Conservation (phyloP, 2,797 vertebrate species). For the Sebastes glaucus region DNA sequence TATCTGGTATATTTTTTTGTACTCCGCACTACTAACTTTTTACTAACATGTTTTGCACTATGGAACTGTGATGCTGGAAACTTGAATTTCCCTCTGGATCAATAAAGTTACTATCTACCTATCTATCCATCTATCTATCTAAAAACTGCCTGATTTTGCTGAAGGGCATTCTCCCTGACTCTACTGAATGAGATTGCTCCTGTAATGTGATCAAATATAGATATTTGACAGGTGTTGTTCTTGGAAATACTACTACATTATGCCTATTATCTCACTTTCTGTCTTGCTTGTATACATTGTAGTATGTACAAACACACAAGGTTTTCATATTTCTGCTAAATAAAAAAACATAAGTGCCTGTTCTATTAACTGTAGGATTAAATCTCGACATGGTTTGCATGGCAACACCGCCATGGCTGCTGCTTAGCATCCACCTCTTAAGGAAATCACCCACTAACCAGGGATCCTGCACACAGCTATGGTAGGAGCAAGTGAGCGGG, state of each 20-base stretch:
- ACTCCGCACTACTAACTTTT: too few species aligned
- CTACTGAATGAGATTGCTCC: too few species aligned
- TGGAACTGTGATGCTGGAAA: too few species aligned
- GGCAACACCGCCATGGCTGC: not conserved
- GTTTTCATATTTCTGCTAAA: not conserved
- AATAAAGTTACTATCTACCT: too few species aligned
- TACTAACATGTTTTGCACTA: too few species aligned
- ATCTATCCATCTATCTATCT: too few species aligned
- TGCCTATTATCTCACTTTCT: too few species aligned
- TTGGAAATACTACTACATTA: too few species aligned
- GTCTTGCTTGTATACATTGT: too few species aligned
- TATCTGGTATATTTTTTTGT: too few species aligned
- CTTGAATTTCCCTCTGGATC: too few species aligned
- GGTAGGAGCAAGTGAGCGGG: constrained; percentile 76
- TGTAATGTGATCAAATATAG: not conserved
- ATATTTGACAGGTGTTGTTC: not conserved
- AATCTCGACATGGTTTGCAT: not conserved
- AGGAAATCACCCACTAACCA: constrained; percentile 11
- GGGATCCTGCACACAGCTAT: constrained; percentile 42
- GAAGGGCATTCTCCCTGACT: not conserved
- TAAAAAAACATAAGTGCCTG: not conserved
- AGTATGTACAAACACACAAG: not conserved
- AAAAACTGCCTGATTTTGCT: not conserved
- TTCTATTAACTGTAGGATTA: not conserved
- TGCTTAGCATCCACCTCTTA: constrained; percentile 2